Percentiles rank a stretch among this genome's conserved stretches.
Evolutionary conservation across 2,113 vertebrate genomes (phyloP).

Genomic region (Cyanoramphus novaezelandiae): DNA sequence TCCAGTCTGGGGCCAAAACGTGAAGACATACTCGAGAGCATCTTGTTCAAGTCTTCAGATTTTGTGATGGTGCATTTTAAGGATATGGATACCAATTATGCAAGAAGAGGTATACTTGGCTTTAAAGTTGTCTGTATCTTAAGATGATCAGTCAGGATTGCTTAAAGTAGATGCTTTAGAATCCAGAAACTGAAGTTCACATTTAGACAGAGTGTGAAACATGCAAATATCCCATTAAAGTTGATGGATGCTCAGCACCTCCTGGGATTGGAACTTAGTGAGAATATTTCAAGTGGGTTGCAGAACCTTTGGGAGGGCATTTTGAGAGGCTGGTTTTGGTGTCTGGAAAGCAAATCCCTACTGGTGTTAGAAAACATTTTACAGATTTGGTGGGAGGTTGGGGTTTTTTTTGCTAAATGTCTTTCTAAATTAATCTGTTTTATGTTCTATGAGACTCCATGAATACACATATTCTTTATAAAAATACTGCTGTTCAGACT

Average conservation of each 20-base stretch:
- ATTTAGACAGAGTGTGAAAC: neutral
- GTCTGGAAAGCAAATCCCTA: neutral
- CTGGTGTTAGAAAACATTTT: neutral
- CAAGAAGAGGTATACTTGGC: conserved; percentile 87
- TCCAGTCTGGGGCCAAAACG: conserved; percentile 85
- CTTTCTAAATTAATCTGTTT: neutral
- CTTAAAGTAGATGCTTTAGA: neutral
- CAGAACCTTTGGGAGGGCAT: neutral
- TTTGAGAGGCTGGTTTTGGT: neutral
- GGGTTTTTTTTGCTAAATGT: neutral
- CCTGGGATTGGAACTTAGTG: neutral
- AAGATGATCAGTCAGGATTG: neutral
- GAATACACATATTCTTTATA: neutral
- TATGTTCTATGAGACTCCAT: neutral
- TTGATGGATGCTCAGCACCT: neutral
- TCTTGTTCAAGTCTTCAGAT: conserved; percentile 96
- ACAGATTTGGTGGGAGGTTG: neutral
- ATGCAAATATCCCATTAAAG: neutral
- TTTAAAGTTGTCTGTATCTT: neutral
- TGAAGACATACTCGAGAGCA: conserved; percentile 96
- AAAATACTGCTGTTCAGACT: neutral
- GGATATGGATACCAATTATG: conserved; percentile 96
- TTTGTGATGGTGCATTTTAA: conserved; percentile 96
- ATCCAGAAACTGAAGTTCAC: neutral
- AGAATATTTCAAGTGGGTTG: neutral